Evolutionary conservation across 2,888 invertebrate genomes (phyloP), one percentile per base, ranked within the genome.

Genomic region (Ophioninae sp.): DNA sequence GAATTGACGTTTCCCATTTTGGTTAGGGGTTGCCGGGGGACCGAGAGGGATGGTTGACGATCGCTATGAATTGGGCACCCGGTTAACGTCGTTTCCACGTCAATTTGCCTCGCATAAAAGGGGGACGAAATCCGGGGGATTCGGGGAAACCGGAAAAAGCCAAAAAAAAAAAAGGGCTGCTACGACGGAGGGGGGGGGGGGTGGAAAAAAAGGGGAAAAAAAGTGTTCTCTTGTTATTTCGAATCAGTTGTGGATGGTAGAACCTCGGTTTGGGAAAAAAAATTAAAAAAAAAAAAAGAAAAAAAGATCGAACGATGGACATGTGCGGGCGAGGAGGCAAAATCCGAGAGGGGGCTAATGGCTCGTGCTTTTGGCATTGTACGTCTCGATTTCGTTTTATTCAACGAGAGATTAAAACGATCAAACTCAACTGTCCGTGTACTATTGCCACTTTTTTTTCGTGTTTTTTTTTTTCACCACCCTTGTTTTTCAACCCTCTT

Each of bases 41-140:
- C n/a, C n/a, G n/a, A 30, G 30, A 3, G 30, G 30, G 30, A 3
- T 30, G 30, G 30, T 30, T 30, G 30, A 30, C 2, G 39, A 79
- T 58, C 69, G 80, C 85, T 83, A 85, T 82, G 83, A 82, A 86
- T 86, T 82, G 79, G 75, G 73, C 81, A 64, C 44, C 77, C 82
- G 79, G 80, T 84, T 85, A 83, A 83, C 84, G 85, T 85, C 85
- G 83, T 86, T 85, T 84, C 80, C 78, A 80, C 79, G 78, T 86
- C 83, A 83, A 82, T 84, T 82, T 81, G 81, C 79, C 10, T 71
- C 75, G 79, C 59, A 63, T 61, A 77, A 77, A 83, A 80, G 73
- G 76, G 72, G 63, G 13, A 41, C 44, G 77, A 22, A 51, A 51
- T 67, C 64, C 22, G 64, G n/a, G 20, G 23, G 39, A 30, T 23